Evolutionary conservation across 2,888 invertebrate species (phyloP), one percentile per base, ranked within the genome.

Genomic region (Terebella lapidaria): DNA sequence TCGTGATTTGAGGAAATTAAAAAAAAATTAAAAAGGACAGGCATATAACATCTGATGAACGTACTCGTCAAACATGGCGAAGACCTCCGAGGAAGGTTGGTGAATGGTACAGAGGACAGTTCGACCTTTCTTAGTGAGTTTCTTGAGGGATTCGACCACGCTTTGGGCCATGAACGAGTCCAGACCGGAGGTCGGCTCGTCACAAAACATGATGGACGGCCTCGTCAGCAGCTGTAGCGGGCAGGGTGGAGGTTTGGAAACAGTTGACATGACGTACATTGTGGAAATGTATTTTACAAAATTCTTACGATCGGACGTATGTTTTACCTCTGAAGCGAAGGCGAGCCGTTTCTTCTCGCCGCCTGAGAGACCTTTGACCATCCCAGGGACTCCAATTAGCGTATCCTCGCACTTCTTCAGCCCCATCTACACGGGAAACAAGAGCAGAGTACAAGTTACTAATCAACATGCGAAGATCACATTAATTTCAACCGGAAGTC

Each of bases 161-260:
- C 90, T 94, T 75, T 91, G 89, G 0, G 97, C 96, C 93, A 95
- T 96, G 74, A 91, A 95, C 0, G 95, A 94, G 81, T 97, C 97
- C 60, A 97, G 83, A 1, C 96, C 94, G 0, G 94, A 94, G 0
- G 96, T 97, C 0, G 96, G 96, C 74, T 97, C 97, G 74, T 97
- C 97, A 78, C 95, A 95, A 78, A 97, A 93, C 86, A 97, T 87
- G 51, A 97, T 83, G 0, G 92, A 89, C 0, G 97, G 97, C 83
- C 97, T 92, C 0, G 94, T 96, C 49, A 96, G 83, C 2, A 94
- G 89, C 49, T 49, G 22, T 5, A 20, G 49, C 10, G 24, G n/a
- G n/a, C n/a, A n/a, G n/a, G n/a, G n/a, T n/a, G n/a, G n/a, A n/a
- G n/a, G n/a, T n/a, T n/a, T n/a, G n/a, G n/a, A n/a, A n/a, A n/a